Percentiles rank a stretch among this genome's conserved stretches.
Evolutionary conservation across 2,113 vertebrate genomes (phyloP).

Genomic region (Rutilus rutilus): DNA sequence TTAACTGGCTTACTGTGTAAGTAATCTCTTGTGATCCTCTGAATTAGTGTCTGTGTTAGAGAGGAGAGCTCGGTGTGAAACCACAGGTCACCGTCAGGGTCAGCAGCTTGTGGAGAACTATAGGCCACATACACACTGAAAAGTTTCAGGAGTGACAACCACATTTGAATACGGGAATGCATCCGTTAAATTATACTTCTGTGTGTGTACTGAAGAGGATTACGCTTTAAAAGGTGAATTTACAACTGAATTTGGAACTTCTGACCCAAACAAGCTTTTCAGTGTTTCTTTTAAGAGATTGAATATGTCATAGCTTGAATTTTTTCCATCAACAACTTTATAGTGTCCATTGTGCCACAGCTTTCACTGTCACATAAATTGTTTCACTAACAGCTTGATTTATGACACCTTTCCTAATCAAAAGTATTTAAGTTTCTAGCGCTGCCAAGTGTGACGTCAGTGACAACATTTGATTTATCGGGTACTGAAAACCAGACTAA

Average conservation of each 20-base stretch:
- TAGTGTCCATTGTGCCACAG: background rate
- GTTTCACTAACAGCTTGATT: background rate
- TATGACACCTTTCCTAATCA: background rate
- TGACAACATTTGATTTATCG: background rate
- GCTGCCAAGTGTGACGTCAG: background rate
- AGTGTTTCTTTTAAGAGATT: background rate
- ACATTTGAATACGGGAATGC: too few relatives aligned
- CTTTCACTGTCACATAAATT: background rate
- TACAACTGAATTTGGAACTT: background rate
- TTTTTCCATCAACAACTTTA: background rate
- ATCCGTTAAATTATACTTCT: too few relatives aligned
- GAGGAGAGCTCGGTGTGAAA: background rate
- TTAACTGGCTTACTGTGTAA: conserved; percentile 23
- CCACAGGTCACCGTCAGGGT: background rate
- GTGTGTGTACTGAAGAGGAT: too few relatives aligned
- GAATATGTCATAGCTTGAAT: background rate
- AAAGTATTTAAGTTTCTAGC: background rate
- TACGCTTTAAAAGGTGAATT: too few relatives aligned
- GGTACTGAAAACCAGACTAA: background rate
- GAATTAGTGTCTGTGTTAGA: background rate
- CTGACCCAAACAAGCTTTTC: too few relatives aligned
- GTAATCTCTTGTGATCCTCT: conserved; percentile 24
- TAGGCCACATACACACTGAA: too few relatives aligned
- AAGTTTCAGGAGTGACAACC: too few relatives aligned
- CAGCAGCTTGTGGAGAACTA: background rate